Evolutionary conservation across 2,888 invertebrate genomes (phyloP), one percentile per base, ranked within the genome.

Genomic region (Noctua janthe): DNA sequence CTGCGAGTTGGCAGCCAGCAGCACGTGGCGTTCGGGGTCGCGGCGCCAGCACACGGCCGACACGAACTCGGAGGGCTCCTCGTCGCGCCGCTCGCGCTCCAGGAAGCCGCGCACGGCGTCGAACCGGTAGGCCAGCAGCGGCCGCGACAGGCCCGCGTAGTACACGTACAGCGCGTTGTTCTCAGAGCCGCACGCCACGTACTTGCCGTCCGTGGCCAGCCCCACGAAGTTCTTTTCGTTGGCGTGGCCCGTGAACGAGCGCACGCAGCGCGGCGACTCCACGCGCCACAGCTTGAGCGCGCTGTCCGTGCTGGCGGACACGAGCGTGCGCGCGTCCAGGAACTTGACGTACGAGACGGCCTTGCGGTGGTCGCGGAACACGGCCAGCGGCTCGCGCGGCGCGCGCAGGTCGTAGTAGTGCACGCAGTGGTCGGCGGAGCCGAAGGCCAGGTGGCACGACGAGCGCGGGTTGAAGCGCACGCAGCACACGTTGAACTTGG

Each of bases 201-300:
- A 99, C n/a, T 85, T 87, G 7, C 95, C 99, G 98, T 99, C 99
- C 0, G 99, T 99, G 0, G 99, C 99, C 72, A 99, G 96, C 0
- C 99, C 99, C 5, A 99, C 99, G 95, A 99, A 99, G 95, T 99
- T 99, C 95, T 99, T 99, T 96, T 99, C 99, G 94, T 99, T 99
- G 11, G 98, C 97, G 95, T 99, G 99, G 0, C 99, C 99, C 29
- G 98, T 98, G 95, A 99, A 99, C 1, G 99, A 99, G 47, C 99
- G 97, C 79, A 98, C 96, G 94, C 98, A 99, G 86, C 98, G 97
- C 29, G 98, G 98, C 77, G 97, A 97, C 90, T 98, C 98, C 35
- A 99, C 98, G 91, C 98, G 98, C 99, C 99, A 99, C 95, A 99
- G 97, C 96, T 99, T 99, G 75, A 99, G 95, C 92, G 99, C 98